phyloP scores from a whole-genome alignment of 2,888 invertebrate species.

The Meghimatium bilineatum region DNA sequence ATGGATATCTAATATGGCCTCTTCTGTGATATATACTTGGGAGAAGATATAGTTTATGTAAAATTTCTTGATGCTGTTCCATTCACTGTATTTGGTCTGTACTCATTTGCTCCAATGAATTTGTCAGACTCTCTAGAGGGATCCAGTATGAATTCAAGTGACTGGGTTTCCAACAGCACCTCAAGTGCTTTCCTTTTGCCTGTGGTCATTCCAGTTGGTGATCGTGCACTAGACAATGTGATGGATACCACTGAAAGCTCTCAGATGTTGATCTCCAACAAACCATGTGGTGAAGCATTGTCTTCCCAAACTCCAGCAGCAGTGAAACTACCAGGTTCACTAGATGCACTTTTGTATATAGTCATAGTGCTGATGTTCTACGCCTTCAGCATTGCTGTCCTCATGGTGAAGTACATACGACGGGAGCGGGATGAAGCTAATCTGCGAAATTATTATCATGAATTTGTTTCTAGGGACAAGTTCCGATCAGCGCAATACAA shows the following conservation, averaged over 20 bases:
- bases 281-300: conserved; percentile 42
- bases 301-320: conserved; percentile 46
- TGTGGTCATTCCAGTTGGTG: not conserved
- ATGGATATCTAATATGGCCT: not conserved
- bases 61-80: not conserved
- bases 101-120: not conserved
- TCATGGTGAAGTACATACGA: conserved; percentile 68
- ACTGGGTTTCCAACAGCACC: conserved; percentile 28
- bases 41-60: not conserved
- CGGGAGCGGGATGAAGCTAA: conserved; percentile 66
- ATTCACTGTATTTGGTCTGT: not conserved
- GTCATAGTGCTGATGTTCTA: conserved; percentile 69
- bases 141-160: conserved; percentile 29
- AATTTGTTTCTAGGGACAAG: conserved; percentile 56
- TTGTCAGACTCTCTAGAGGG: not conserved
- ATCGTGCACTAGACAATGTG: not conserved
- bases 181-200: conserved; percentile 9
- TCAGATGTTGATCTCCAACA: conserved; percentile 22
- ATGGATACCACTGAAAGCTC: not conserved
- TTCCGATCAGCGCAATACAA: conserved; percentile 46
- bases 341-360: conserved; percentile 67
- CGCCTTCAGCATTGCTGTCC: conserved; percentile 65
- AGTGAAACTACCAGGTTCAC: conserved; percentile 42
- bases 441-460: conserved; percentile 65
- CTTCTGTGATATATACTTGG: not conserved